Base-by-base conservation (phyloP, 1,140 invertebrate species). In the Vanessa tameamea region DNA sequence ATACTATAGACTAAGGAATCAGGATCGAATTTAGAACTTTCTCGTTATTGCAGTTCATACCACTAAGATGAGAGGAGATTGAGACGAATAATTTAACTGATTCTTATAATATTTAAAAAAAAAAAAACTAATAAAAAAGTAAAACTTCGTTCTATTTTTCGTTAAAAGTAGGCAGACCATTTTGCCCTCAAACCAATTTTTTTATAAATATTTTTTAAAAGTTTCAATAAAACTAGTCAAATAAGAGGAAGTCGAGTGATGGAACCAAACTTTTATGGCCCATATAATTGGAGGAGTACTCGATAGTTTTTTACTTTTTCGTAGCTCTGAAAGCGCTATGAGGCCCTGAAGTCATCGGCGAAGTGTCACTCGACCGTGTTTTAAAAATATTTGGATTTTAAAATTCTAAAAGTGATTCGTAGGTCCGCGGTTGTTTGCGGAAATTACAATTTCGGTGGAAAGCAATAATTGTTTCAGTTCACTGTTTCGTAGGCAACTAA, bases 321-420 rank as follows among this genome's bases (percentile, higher is more conserved):
- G 51, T 68, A 57, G 51, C 48, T 57, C 65, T 47, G 14, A 59
- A 20, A 13, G 43, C 64, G 65, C 51, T 50, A 11, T 47, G 6
- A 68, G 51, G 8, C 65, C 12, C 15, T 16, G 65, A 68, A 68
- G 65, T 68, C 65, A 55, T 68, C 51, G 8, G 51, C 31, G 26
- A 48, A 68, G 65, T 55, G 65, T 68, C 65, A 68, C 65, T 68
- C 65, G 65, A 68, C 65, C 65, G 65, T 47, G 51, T 68, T 68
- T 68, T 43, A 68, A 68, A 53, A 68, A 43, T 68, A 68, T 68
- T 68, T 55, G 50, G 53, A 68, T 37, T 68, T 68, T 68, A 9
- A 68, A 55, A 68, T 68, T 31, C 53, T 68, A 43, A 68, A 68
- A 68, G 48, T 43, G 51, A 68, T 68, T 53, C 37, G 26, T 55